Evolutionary conservation across 2,888 invertebrate genomes (phyloP), one percentile per base, ranked within the genome.

Genomic region (Andrena flavipes): DNA sequence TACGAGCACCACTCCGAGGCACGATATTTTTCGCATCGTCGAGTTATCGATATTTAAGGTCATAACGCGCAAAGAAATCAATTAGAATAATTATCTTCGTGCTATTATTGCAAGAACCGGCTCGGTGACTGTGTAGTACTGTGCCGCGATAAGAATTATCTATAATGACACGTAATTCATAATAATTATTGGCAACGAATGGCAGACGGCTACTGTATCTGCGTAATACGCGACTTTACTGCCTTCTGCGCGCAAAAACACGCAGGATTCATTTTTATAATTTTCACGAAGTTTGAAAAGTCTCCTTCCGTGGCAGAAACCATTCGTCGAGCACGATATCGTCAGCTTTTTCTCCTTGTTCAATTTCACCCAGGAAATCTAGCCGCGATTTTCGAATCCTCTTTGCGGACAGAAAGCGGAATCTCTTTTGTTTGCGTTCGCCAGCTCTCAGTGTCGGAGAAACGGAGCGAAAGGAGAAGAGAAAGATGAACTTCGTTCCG

Each of bases 121-220:
- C 23, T 49, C 48, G 73, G 33, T 6, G 29, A 67, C 70, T 20
- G 33, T 29, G 13, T n/a, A 35, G 65, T 20, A 23, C 23, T 10
- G 5, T 5, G 3, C 10, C 29, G n/a, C 77, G 82, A 82, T 75
- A 82, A 75, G n/a, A 26, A 8, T 56, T 79, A 81, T 81, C 82
- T 65, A 10, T 62, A 56, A 63, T 33, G 42, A 20, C 42, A n/a
- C 42, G 30, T 54, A 26, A 69, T 67, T 74, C 63, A 64, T 23
- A 71, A 75, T 35, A 59, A 75, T 84, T 74, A 71, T 49, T n/a
- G 33, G 7, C 51, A 68, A 65, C 48, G 26, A 6, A 8, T 10
- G 13, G 13, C 33, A 6, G 16, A n/a, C 3, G 13, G 51, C 67
- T 59, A 10, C 35, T 35, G 54, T 29, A 49, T 49, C 13, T 49